phyloP scores from a whole-genome alignment of 2,797 vertebrate species.

The Yasuhikotakia modesta region DNA sequence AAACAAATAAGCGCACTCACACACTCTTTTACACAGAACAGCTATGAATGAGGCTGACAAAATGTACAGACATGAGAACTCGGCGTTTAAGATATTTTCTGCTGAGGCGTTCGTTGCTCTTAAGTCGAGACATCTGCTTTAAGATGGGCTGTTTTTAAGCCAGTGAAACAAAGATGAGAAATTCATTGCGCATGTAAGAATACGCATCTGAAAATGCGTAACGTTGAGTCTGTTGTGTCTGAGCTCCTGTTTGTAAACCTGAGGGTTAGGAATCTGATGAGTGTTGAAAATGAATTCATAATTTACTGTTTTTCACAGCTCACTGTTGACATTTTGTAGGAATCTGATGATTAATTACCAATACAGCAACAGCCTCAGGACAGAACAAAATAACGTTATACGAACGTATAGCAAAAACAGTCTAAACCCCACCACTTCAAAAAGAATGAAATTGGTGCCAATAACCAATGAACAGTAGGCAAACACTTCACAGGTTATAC shows the following conservation, averaged over 20 bases:
- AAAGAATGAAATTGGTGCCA: slow-evolving; percentile 75
- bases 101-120: slow-evolving; percentile 49
- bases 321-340: neutral
- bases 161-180: slow-evolving; percentile 11
- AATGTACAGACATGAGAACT: slow-evolving; percentile 68
- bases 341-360: neutral
- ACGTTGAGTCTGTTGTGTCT: neutral
- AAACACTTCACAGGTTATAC: slow-evolving; percentile 85
- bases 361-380: slow-evolving; percentile 43
- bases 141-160: slow-evolving; percentile 53
- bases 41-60: slow-evolving; percentile 72
- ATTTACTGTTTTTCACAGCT: slow-evolving; percentile 15
- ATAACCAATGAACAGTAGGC: slow-evolving; percentile 81
- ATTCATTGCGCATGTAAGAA: neutral
- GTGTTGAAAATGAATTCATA: neutral
- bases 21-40: slow-evolving; percentile 71
- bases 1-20: slow-evolving; percentile 65
- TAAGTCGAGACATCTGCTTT: slow-evolving; percentile 20
- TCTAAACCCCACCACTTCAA: slow-evolving; percentile 79
- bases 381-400: slow-evolving; percentile 61
- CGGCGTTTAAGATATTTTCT: slow-evolving; percentile 30
- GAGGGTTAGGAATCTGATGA: slow-evolving; percentile 27
- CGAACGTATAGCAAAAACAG: slow-evolving; percentile 70
- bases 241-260: slow-evolving; percentile 28
- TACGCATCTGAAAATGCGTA: neutral